Base-by-base conservation (phyloP, 1,140 invertebrate species). In the Apis florea region DNA sequence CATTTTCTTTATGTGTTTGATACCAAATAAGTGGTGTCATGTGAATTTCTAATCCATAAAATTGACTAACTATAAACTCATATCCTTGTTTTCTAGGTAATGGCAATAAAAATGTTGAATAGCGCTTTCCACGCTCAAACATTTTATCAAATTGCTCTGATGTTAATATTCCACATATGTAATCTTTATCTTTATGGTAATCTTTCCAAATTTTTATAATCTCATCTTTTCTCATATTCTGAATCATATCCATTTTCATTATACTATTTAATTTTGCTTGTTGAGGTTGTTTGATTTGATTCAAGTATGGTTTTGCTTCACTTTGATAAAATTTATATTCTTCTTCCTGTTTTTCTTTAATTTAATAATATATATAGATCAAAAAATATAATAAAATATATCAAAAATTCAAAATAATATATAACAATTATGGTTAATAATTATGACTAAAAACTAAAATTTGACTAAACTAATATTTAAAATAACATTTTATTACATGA, bases 1-100 rank as follows among this genome's bases (percentile, higher is more conserved):
- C 96, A 95, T 98, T 98, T 94, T 98, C 98, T 92, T 98, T 96
- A 88, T 98, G 96, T 2, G 97, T 95, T 95, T 98, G 98, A 92
- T 97, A 98, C 92, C 97, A 97, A 21, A 98, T 93, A 17, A 99
- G 93, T 10, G 97, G 96, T 10, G 98, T 98, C 92, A 98, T 98
- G 91, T 98, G 97, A 8, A 97, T 95, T 86, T 96, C 95, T 86
- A 96, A 96, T 58, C 92, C 95, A 86, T 95, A 93, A 93, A 96
- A 96, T 92, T 98, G 97, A 82, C 95, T 95, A 92, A 98, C 94
- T 76, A 98, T 96, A 90, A 98, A 98, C 92, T 99, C 98, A 93
- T 97, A 98, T 19, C 98, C 98, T 89, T 97, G 95, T 31, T 95
- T 94, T 83, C 97, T 94, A 8, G 97, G 97, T 59, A 99, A 88